Base-by-base conservation (phyloP, 2,888 invertebrate species). In the Acleris cristana region DNA sequence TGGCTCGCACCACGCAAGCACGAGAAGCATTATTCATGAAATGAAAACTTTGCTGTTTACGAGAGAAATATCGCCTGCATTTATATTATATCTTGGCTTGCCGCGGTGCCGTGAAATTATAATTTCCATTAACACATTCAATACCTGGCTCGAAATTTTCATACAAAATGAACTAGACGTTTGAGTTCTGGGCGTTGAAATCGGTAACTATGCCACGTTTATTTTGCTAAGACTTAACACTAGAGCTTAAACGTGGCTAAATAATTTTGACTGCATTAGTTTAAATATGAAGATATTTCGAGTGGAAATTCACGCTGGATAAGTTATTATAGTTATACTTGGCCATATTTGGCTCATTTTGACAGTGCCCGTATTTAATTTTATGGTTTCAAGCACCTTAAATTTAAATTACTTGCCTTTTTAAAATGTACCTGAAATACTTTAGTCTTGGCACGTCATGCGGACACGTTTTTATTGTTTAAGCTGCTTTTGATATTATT, bases 31-130 rank as follows among this genome's bases (percentile, higher is more conserved):
- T 65, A 65, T 65, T 65, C 65, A 65, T 60, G 59, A 60, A 65
- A 60, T 54, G 65, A 65, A 65, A 65, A 65, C 65, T 65, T 65
- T 30, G 65, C 58, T 65, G 65, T 60, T 65, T 54, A 54, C 54
- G 34, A 26, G 59, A 60, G 65, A 65, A 65, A 65, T 60, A 65
- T 59, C 54, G 65, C 54, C 59, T 65, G 65, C 65, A 65, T 65
- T 65, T 65, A 65, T 65, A 65, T 60, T 54, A 65, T 60, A 60
- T 55, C 59, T 65, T 54, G 54, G 48, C 59, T 65, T 65, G 48
- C 54, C 48, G 26, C 59, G 59, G 45, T 57, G 58, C 57, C 48
- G 53, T 34, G 48, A 60, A 65, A 60, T 54, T 65, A 65, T 60
- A 60, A 65, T 65, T 65, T 65, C 59, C 58, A 60, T 65, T 65